Percentiles rank a stretch among this genome's conserved stretches.
phyloP scores from a whole-genome alignment of 2,888 invertebrate species.

The Drosophila niveifrons region DNA sequence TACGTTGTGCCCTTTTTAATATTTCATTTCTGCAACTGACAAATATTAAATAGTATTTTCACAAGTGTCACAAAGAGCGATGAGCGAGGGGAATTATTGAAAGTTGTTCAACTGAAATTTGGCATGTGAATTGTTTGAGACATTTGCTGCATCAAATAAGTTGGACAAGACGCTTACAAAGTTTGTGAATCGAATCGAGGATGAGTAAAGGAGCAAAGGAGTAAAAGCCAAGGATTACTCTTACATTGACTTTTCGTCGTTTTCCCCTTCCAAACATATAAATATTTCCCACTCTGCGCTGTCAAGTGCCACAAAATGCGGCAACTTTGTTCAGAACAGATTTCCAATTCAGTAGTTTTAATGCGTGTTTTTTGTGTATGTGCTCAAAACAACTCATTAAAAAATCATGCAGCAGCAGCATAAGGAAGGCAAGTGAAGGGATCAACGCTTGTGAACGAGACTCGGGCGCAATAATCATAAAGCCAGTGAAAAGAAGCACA shows the following conservation, averaged over 20 bases:
- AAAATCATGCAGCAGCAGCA: conserved; percentile 55
- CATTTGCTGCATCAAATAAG: neutral
- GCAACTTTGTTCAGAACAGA: conserved; percentile 38
- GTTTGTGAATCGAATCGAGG: neutral
- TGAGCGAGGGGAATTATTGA: conserved; percentile 1
- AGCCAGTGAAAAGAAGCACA: conserved; percentile 69
- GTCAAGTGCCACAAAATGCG: conserved; percentile 8
- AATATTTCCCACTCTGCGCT: neutral
- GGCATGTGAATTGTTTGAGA: neutral
- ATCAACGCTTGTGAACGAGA: conserved; percentile 42
- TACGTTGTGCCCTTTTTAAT: neutral
- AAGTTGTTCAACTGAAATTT: conserved; percentile 5
- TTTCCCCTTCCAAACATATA: neutral
- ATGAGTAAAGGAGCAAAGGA: neutral
- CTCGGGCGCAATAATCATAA: conserved; percentile 73
- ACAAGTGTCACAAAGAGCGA: neutral
- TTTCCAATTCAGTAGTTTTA: conserved; percentile 59
- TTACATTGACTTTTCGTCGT: neutral
- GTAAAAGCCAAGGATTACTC: neutral
- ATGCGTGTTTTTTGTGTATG: conserved; percentile 40
- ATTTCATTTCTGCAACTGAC: conserved; percentile 7
- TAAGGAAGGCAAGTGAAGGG: neutral
- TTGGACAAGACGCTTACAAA: neutral
- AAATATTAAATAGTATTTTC: conserved; percentile 13
- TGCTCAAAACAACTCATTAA: conserved; percentile 54